Conservation (phyloP, 2,888 invertebrate genomes). For the Unio delphinus region DNA sequence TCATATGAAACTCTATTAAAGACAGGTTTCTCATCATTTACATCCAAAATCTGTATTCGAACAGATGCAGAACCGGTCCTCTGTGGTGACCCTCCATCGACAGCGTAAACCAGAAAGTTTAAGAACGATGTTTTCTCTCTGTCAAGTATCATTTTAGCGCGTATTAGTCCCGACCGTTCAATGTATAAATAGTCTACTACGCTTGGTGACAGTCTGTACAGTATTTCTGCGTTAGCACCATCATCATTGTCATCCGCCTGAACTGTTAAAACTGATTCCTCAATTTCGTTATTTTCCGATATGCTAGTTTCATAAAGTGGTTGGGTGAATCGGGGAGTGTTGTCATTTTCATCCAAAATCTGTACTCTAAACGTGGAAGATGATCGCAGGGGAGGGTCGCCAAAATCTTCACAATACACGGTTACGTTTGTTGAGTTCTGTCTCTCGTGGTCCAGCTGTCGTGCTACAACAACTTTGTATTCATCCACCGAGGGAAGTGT, state of each 20-base stretch:
- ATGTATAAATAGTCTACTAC: constrained; percentile 74
- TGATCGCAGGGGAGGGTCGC: constrained; percentile 29
- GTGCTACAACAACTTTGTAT: constrained; percentile 72
- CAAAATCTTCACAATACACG: constrained; percentile 77
- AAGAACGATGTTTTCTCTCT: constrained; percentile 23
- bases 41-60: constrained; percentile 83
- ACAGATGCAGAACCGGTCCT: constrained; percentile 90
- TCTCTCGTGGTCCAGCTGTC: constrained; percentile 56
- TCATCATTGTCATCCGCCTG: constrained; percentile 82
- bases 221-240: constrained; percentile 44
- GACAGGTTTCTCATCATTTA: constrained; percentile 93
- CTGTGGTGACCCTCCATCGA: constrained; percentile 90
- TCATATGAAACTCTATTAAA: constrained; percentile 91
- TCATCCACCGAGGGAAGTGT: constrained; percentile 47
- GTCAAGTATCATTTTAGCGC: constrained; percentile 27
- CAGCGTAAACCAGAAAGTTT: constrained; percentile 13
- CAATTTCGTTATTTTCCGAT: constrained; percentile 34
- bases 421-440: constrained; percentile 34
- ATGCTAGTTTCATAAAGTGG: constrained; percentile 21
- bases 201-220: constrained; percentile 73
- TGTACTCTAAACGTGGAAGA: constrained; percentile 40
- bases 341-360: constrained; percentile 90
- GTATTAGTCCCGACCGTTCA: constrained; percentile 26
- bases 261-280: constrained; percentile 81
- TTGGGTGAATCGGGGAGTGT: constrained; percentile 85